Conservation (phyloP, 1,140 invertebrate genomes). For the Onthophagus taurus region DNA sequence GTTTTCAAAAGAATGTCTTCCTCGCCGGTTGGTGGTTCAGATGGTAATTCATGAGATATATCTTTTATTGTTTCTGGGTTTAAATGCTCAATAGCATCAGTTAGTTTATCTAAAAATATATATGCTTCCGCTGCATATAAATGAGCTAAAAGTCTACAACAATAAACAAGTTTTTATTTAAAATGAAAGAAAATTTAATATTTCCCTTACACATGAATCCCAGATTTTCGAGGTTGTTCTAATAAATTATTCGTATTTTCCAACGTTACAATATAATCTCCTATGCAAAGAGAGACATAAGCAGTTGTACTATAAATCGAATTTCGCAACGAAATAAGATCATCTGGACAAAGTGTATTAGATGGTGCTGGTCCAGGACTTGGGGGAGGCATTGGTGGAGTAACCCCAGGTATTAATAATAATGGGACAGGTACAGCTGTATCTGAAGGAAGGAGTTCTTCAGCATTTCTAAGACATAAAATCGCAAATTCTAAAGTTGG, state of each 20-base stretch:
- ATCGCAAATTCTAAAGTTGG: constrained; percentile 84
- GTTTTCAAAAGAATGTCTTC: constrained; percentile 38
- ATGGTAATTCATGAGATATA: constrained; percentile 39
- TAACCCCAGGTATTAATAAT: constrained; percentile 32
- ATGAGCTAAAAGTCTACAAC: constrained; percentile 62
- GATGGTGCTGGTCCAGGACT: constrained; percentile 35
- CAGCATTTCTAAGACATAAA: constrained; percentile 78
- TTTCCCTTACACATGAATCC: constrained; percentile 48
- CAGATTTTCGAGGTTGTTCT: constrained; percentile 52
- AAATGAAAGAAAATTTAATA: neutral
- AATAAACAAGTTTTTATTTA: neutral
- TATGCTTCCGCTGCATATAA: constrained; percentile 84
- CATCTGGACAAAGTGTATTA: constrained; percentile 33
- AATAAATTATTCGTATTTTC: constrained; percentile 64
- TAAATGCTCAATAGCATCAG: constrained; percentile 75
- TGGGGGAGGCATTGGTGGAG: constrained; percentile 28
- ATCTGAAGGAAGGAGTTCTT: constrained; percentile 47
- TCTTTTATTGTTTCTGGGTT: constrained; percentile 67
- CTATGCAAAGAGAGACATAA: constrained; percentile 76
- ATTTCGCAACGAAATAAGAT: constrained; percentile 45
- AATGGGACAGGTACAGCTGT: constrained; percentile 27
- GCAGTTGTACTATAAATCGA: constrained; percentile 69
- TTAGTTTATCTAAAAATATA: constrained; percentile 72
- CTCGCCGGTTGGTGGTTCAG: constrained; percentile 32
- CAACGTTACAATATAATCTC: constrained; percentile 74